These are phyloP conservation scores for Melanargia galathea DNA, from an alignment of 2,888 invertebrate species.

Conservation along the genomic window DNA sequence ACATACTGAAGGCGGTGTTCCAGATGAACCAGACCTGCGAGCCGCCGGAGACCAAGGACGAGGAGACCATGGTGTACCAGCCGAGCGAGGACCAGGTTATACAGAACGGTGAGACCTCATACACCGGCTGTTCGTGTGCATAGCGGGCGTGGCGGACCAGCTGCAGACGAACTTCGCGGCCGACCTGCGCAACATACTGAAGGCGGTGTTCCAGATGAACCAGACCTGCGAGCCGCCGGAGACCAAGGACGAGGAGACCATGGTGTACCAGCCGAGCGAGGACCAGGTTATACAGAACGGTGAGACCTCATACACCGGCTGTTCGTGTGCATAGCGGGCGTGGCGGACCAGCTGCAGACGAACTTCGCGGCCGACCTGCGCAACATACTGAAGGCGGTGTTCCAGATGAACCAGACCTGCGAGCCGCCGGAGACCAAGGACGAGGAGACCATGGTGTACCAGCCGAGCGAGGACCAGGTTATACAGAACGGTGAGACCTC, in stretches of 20 bases:
- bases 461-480: constrained; percentile 69
- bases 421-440: constrained; percentile 59
- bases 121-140: constrained; percentile 98
- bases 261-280: constrained; percentile 78
- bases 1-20: constrained; percentile 97
- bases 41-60: constrained; percentile 52
- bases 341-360: constrained; percentile 98
- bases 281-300: constrained; percentile 76
- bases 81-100: constrained; percentile 72
- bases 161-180: constrained; percentile 99
- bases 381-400: constrained; percentile 96
- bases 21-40: constrained; percentile 89
- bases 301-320: constrained; percentile 96
- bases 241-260: constrained; percentile 53
- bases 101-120: constrained; percentile 89
- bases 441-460: constrained; percentile 76
- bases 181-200: constrained; percentile 96
- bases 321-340: constrained; percentile 98
- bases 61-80: constrained; percentile 77
- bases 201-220: constrained; percentile 97
- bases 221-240: constrained; percentile 80
- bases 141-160: constrained; percentile 99
- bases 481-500: constrained; percentile 84
- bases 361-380: constrained; percentile 98
- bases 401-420: constrained; percentile 90